Percentiles rank a stretch among this genome's conserved stretches.
These are phyloP conservation scores for Oceanodroma leucorhoa DNA, from an alignment of 2,797 vertebrate species.

Conservation along the genomic window DNA sequence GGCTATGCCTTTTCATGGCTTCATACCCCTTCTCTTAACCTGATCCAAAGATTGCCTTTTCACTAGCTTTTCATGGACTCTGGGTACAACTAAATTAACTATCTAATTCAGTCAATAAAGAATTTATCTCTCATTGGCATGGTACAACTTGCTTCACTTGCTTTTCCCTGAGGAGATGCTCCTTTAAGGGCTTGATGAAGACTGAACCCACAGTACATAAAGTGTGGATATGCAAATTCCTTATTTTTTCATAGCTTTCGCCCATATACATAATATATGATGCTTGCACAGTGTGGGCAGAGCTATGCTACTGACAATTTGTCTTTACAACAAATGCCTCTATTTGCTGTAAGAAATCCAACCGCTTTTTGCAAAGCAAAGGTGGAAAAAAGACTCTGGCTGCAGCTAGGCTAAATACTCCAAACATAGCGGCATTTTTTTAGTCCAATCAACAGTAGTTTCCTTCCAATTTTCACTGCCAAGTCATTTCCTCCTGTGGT, in stretches of 20 bases:
- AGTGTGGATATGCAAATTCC: neutral
- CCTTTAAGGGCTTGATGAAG: neutral
- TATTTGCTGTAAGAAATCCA: neutral
- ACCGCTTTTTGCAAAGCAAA: neutral
- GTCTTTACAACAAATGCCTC: neutral
- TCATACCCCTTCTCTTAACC: neutral
- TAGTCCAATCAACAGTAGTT: neutral
- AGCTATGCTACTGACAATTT: neutral
- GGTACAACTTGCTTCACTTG: neutral
- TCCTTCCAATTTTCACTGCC: neutral
- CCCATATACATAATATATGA: neutral
- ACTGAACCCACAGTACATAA: neutral
- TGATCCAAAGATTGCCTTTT: neutral
- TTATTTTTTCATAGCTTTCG: neutral
- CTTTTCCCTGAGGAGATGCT: neutral
- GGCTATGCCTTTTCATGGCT: neutral
- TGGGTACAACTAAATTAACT: neutral
- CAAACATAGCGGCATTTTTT: neutral
- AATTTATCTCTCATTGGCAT: neutral
- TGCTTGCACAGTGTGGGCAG: neutral
- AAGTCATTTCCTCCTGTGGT: neutral
- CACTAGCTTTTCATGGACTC: neutral
- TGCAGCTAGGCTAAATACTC: neutral
- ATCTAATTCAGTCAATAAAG: neutral
- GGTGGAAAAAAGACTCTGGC: neutral